A percentile compares a stretch with the other conserved stretches of the same genome.
These are phyloP conservation scores for Oreochromis niloticus DNA, from an alignment of 2,113 vertebrate species.

Conservation along the genomic window DNA sequence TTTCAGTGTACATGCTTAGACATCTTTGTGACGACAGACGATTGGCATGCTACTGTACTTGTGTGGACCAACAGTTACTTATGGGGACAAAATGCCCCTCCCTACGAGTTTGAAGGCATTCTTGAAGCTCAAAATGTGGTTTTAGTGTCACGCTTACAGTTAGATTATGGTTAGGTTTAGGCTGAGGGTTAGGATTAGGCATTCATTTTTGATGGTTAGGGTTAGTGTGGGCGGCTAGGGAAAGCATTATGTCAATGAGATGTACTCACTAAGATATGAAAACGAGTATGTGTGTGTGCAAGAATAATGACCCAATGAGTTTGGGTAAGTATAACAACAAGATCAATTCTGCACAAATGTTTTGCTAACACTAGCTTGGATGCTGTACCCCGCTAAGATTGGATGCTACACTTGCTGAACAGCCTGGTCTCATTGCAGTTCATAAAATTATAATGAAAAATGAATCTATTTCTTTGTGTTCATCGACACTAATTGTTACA, in stretches of 20 bases:
- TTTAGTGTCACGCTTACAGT: neutral
- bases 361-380: neutral
- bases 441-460: neutral
- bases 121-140: neutral
- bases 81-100: neutral
- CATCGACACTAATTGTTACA: neutral
- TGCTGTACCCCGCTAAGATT: neutral
- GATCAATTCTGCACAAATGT: neutral
- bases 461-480: neutral
- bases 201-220: neutral
- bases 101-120: neutral
- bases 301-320: fast-evolving
- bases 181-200: neutral
- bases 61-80: neutral
- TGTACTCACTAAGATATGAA: neutral
- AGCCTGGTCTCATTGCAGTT: neutral
- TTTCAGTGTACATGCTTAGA: neutral
- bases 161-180: neutral
- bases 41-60: neutral
- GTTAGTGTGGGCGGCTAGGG: neutral
- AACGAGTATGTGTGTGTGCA: neutral
- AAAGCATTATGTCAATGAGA: neutral
- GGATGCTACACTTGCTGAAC: neutral
- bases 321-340: neutral
- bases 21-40: neutral